phyloP scores from a whole-genome alignment of 1,140 invertebrate genomes.

The Caenorhabditis remanei region DNA sequence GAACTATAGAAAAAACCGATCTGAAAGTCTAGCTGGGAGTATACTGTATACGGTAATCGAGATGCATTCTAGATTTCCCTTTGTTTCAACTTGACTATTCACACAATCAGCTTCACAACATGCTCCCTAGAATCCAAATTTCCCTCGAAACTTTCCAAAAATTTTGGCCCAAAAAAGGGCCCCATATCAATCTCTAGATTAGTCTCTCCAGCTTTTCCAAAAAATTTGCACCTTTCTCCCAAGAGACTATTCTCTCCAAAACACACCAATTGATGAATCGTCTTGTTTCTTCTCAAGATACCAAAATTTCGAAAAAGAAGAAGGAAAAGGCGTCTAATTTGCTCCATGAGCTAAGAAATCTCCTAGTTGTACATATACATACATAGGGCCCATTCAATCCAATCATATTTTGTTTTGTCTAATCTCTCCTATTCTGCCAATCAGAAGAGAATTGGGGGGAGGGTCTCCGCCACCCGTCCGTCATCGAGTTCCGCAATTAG shows the following conservation, averaged over 20 bases:
- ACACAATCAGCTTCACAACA: no score
- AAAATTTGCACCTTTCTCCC: constrained; percentile 22
- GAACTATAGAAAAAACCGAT: no score
- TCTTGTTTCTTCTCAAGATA: background rate
- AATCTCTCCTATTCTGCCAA: background rate
- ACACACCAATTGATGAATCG: background rate
- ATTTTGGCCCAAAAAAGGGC: background rate
- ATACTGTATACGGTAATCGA: no score
- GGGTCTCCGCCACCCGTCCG: background rate
- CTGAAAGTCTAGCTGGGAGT: no score
- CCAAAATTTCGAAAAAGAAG: no score
- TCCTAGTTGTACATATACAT: no score
- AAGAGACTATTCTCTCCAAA: background rate
- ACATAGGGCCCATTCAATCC: no score
- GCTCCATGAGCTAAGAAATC: no score
- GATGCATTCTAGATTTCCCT: no score
- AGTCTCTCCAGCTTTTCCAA: background rate
- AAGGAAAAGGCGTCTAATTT: background rate
- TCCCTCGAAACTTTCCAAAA: background rate
- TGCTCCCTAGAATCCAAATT: background rate
- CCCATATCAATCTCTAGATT: background rate
- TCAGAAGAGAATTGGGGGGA: background rate
- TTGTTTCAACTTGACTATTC: no score
- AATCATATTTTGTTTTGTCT: no score
- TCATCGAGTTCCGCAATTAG: constrained; percentile 54